phyloP scores from a whole-genome alignment of 2,113 vertebrate genomes.

The Danio rerio region GRCz12tu NC_133182.1:48806001-48806500 shows the following conservation, averaged over 20 bases:
- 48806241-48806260: constrained; percentile 30
- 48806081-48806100: constrained; percentile 75
- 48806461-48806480: constrained; percentile 99
- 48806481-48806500: constrained; percentile 99
- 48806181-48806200: constrained; percentile 42
- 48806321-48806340: constrained; percentile 71
- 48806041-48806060: constrained; percentile 80
- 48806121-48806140: constrained; percentile 65
- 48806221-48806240: constrained; percentile 53
- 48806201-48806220: constrained; percentile 69
- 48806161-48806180: constrained; percentile 47
- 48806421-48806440: constrained; percentile 83
- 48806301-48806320: constrained; percentile 65
- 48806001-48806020: constrained; percentile 70
- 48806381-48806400: constrained; percentile 80
- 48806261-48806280: constrained; percentile 64
- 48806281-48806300: constrained; percentile 52
- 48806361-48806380: constrained; percentile 79
- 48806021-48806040: constrained; percentile 83
- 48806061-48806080: constrained; percentile 75
- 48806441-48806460: constrained; percentile 99
- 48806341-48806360: constrained; percentile 72
- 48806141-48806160: constrained; percentile 59
- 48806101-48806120: constrained; percentile 73
- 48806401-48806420: constrained; percentile 75